Evolutionary conservation across 2,113 vertebrate species (phyloP).

Genomic region (Trichomycterus rosablanca): DNA sequence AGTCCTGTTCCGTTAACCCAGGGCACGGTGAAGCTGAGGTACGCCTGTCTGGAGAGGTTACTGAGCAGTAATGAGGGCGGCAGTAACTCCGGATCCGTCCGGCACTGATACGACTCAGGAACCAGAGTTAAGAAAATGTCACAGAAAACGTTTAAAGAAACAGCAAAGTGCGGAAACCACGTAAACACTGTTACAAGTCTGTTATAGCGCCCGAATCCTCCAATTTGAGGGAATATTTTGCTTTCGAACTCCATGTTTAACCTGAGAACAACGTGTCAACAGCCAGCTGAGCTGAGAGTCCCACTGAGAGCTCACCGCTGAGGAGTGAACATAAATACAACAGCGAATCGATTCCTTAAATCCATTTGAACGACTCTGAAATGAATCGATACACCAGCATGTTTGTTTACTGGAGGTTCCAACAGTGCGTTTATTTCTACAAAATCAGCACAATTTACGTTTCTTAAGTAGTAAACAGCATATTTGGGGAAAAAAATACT

Average conservation of each 20-base stretch:
- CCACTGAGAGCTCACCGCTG: too few relatives aligned
- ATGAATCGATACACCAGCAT: too few relatives aligned
- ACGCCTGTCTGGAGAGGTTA: slow-evolving; percentile 56
- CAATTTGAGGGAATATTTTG: slow-evolving; percentile 54
- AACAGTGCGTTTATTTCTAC: too few relatives aligned
- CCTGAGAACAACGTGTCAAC: not conserved
- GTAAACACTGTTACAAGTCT: slow-evolving; percentile 63
- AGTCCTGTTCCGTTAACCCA: slow-evolving; percentile 55
- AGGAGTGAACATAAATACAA: too few relatives aligned
- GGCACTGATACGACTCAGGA: slow-evolving; percentile 70
- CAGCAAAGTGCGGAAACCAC: slow-evolving; percentile 71
- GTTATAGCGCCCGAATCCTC: slow-evolving; percentile 70
- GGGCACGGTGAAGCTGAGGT: slow-evolving; percentile 68
- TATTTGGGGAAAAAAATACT: too few relatives aligned
- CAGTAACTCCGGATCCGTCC: slow-evolving; percentile 64
- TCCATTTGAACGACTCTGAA: too few relatives aligned
- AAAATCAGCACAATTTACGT: too few relatives aligned
- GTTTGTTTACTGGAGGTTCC: too few relatives aligned
- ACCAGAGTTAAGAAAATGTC: slow-evolving; percentile 63
- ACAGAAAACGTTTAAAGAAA: slow-evolving; percentile 67
- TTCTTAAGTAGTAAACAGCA: too few relatives aligned
- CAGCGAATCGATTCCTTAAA: too few relatives aligned
- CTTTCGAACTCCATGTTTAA: slow-evolving; percentile 63
- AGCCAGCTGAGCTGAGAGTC: not conserved
- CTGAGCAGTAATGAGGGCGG: slow-evolving; percentile 59